Evolutionary conservation across 2,888 invertebrate genomes (phyloP).

Genomic region (Polyommatus icarus): DNA sequence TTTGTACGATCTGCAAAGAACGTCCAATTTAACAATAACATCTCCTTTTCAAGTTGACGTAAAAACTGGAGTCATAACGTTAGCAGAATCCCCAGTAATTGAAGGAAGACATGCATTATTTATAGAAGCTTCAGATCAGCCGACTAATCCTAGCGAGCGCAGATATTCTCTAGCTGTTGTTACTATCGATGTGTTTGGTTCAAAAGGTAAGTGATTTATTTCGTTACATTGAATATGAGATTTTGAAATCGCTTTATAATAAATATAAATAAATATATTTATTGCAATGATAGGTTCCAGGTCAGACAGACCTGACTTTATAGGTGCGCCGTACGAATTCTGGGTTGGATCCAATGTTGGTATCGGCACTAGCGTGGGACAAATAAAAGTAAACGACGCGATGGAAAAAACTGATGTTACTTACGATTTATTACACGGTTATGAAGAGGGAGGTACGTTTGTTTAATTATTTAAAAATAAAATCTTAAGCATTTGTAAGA

Average conservation of each 20-base stretch:
- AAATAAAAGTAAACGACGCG: constrained; percentile 88
- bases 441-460: constrained; percentile 87
- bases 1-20: constrained; percentile 85
- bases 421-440: constrained; percentile 91
- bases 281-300: constrained; percentile 63
- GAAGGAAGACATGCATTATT: constrained; percentile 89
- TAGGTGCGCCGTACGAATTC: constrained; percentile 93
- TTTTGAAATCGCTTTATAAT: neutral
- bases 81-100: constrained; percentile 83
- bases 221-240: neutral
- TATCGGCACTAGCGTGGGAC: constrained; percentile 92
- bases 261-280: constrained; percentile 17
- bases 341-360: constrained; percentile 94
- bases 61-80: constrained; percentile 84
- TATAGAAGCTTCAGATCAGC: constrained; percentile 91
- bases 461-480: neutral
- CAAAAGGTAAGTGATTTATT: constrained; percentile 59
- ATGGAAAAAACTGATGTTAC: constrained; percentile 84
- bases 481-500: neutral
- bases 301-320: constrained; percentile 85
- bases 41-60: constrained; percentile 87
- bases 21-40: constrained; percentile 82
- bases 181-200: constrained; percentile 86
- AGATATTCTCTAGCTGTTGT: constrained; percentile 92
- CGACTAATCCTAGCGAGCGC: constrained; percentile 90